phyloP scores from a whole-genome alignment of 1,140 invertebrate genomes.

The Atopsyche davidsoni region DNA sequence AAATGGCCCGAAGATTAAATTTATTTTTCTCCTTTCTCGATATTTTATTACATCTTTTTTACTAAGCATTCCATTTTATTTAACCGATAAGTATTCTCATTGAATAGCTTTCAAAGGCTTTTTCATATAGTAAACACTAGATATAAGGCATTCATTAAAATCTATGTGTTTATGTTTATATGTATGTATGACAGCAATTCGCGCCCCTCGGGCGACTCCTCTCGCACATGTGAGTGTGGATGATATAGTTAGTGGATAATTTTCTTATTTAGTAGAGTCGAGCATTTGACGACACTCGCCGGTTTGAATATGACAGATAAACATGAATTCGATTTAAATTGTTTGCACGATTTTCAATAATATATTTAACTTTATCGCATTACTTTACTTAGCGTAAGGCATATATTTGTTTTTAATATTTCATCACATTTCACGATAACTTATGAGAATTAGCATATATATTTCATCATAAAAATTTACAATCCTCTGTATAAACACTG shows the following conservation, averaged over 20 bases:
- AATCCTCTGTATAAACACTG: no score
- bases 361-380: background rate
- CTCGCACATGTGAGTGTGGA: no score
- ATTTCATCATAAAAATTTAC: background rate
- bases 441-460: constrained; percentile 8
- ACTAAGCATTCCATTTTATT: no score
- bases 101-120: constrained; percentile 10
- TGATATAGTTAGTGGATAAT: no score
- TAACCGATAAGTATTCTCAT: background rate
- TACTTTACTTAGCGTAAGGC: constrained; percentile 14
- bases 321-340: background rate
- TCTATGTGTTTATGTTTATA: constrained; percentile 15
- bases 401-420: constrained; percentile 18
- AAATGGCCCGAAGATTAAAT: no score
- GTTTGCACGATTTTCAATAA: background rate
- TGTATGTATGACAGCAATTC: no score
- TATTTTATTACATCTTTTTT: no score
- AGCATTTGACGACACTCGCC: no score
- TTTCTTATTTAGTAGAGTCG: no score
- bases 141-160: constrained; percentile 18
- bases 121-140: constrained; percentile 4
- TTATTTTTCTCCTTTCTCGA: no score
- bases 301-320: background rate
- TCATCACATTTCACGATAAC: constrained; percentile 16
- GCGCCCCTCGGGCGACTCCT: no score